Conservation (phyloP, 1,140 invertebrate genomes). For the Drosophila mojavensis region DNA sequence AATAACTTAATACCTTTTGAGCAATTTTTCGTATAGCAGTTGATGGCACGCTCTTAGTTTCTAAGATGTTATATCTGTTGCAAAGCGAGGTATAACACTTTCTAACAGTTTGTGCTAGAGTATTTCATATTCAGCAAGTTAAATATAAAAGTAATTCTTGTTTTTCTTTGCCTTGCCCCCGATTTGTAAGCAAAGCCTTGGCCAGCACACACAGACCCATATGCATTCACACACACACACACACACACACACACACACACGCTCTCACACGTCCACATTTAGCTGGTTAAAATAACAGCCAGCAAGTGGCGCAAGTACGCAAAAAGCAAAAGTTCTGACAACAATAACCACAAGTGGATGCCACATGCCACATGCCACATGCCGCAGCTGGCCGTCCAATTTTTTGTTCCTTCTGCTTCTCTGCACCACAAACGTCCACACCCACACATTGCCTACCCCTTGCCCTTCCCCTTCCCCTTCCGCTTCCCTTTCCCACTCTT, state of each 20-base stretch:
- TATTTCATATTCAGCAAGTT: neutral
- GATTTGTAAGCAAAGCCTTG: conserved; percentile 21
- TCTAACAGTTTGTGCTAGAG: neutral
- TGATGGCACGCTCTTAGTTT: no score
- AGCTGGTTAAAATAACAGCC: conserved; percentile 71
- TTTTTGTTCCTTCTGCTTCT: conserved; percentile 32
- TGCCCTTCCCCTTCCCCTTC: neutral
- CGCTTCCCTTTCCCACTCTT: neutral
- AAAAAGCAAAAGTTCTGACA: conserved; percentile 77
- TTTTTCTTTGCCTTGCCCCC: conserved; percentile 2
- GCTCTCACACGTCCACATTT: conserved; percentile 39
- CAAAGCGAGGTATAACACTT: neutral
- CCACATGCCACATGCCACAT: conserved; percentile 42
- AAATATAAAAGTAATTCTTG: neutral
- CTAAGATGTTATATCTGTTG: no score
- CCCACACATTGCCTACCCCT: neutral
- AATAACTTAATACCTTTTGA: no score
- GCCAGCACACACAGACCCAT: neutral
- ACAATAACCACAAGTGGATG: conserved; percentile 80
- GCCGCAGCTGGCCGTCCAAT: conserved; percentile 56
- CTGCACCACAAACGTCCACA: conserved; percentile 1
- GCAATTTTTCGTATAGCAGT: no score
- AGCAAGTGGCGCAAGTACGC: conserved; percentile 43
- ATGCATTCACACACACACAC: neutral
- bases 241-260: conserved; percentile 24